Evolutionary conservation across 2,888 invertebrate genomes (phyloP).

Genomic region (Bruchidius siliquastri): DNA sequence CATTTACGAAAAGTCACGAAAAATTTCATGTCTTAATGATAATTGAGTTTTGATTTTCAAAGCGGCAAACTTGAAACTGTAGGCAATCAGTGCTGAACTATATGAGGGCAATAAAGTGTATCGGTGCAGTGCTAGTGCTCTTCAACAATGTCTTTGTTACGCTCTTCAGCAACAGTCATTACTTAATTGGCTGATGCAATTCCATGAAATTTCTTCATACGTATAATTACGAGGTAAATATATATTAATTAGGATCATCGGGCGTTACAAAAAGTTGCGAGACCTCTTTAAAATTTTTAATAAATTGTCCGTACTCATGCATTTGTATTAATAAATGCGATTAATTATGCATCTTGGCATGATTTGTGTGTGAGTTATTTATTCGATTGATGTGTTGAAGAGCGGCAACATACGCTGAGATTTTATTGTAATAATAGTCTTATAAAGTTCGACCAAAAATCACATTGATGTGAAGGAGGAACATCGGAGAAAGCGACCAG

Average conservation of each 20-base stretch:
- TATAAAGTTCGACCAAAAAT: too few relatives aligned
- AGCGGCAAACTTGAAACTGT: too few relatives aligned
- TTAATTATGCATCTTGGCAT: neutral
- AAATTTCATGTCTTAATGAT: too few relatives aligned
- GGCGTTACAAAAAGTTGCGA: neutral
- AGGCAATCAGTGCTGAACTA: neutral
- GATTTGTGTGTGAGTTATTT: neutral
- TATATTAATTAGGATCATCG: neutral
- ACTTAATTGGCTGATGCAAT: slow-evolving; percentile 9
- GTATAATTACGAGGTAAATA: slow-evolving; percentile 8
- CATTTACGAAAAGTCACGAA: too few relatives aligned
- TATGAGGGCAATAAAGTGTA: neutral
- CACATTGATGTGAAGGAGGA: too few relatives aligned
- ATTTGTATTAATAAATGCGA: neutral
- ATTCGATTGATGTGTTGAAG: neutral
- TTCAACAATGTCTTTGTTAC: slow-evolving; percentile 6
- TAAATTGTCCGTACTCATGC: neutral
- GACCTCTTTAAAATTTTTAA: neutral
- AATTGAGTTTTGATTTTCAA: too few relatives aligned
- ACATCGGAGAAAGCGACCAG: too few relatives aligned
- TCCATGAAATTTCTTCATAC: slow-evolving; percentile 12
- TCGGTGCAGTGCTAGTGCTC: neutral
- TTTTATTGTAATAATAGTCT: too few relatives aligned
- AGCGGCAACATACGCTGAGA: too few relatives aligned
- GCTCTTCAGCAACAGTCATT: slow-evolving; percentile 12